Percentiles rank a stretch among this genome's conserved stretches.
phyloP scores from a whole-genome alignment of 2,888 invertebrate species.

The Altica lythri region DNA sequence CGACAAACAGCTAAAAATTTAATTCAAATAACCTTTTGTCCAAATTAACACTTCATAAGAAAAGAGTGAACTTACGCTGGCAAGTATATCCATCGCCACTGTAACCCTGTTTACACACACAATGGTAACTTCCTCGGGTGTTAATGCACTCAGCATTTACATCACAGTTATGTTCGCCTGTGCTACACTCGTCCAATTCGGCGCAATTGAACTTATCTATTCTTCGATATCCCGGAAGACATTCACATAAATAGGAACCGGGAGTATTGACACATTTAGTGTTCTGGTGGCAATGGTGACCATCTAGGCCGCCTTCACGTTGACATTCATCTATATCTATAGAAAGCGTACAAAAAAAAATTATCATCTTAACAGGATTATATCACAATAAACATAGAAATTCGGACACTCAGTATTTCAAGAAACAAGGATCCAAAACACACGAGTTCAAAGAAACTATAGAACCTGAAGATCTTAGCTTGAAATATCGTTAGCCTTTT shows the following conservation, averaged over 20 bases:
- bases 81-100: conserved; percentile 79
- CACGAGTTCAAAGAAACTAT: no score
- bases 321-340: conserved; percentile 86
- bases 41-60: no score
- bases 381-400: not conserved
- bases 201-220: conserved; percentile 80
- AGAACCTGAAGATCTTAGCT: no score
- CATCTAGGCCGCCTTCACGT: conserved; percentile 74
- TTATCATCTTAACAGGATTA: not conserved
- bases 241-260: conserved; percentile 84
- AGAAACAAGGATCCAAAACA: no score
- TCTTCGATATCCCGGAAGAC: conserved; percentile 76
- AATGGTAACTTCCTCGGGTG: conserved; percentile 80
- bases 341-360: conserved; percentile 10
- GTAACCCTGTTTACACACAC: conserved; percentile 74
- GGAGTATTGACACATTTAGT: conserved; percentile 81
- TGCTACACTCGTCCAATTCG: conserved; percentile 79
- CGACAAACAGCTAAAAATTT: conserved; percentile 73
- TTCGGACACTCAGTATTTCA: no score
- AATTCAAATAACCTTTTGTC: no score
- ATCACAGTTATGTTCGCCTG: conserved; percentile 75
- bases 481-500: no score
- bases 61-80: conserved; percentile 68
- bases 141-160: conserved; percentile 78
- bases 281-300: conserved; percentile 85